Percentiles rank a stretch among this genome's conserved stretches.
Conservation (phyloP, 2,888 invertebrate species). For the Itoplectis maculator region DNA sequence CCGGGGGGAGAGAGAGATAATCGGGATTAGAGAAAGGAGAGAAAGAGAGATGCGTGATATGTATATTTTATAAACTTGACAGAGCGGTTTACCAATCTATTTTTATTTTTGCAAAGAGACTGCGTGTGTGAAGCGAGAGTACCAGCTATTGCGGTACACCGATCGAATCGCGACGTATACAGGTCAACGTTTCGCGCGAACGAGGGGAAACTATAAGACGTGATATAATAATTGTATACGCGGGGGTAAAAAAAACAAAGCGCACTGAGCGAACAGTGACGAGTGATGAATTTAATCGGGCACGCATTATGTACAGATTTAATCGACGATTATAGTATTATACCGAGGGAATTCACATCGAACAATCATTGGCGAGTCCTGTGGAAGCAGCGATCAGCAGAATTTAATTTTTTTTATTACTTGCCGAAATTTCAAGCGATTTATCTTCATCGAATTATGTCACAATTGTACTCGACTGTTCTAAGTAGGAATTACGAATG, state of each 20-base stretch:
- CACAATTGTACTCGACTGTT: not conserved
- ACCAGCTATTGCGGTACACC: slow-evolving; percentile 51
- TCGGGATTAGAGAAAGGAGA: slow-evolving; percentile 44
- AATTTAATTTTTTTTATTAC: slow-evolving; percentile 2
- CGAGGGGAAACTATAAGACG: slow-evolving; percentile 25
- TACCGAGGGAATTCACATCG: slow-evolving; percentile 51
- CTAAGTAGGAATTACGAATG: not conserved
- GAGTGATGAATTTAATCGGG: slow-evolving; percentile 28
- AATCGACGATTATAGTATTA: slow-evolving; percentile 52
- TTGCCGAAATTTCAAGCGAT: not conserved
- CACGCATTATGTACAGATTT: slow-evolving; percentile 37
- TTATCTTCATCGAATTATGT: not conserved
- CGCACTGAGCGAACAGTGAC: slow-evolving; percentile 16
- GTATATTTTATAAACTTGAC: slow-evolving; percentile 70
- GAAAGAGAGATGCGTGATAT: slow-evolving; percentile 77
- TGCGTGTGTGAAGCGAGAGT: slow-evolving; percentile 56
- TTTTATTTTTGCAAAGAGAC: slow-evolving; percentile 78
- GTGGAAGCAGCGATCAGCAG: slow-evolving; percentile 23
- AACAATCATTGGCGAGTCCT: slow-evolving; percentile 55
- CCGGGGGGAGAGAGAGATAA: not conserved
- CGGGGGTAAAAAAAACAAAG: not conserved
- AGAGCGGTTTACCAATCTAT: slow-evolving; percentile 77
- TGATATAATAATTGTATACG: slow-evolving; percentile 28
- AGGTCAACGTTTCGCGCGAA: slow-evolving; percentile 33
- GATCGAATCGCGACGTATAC: slow-evolving; percentile 33